Evolutionary conservation across 2,888 invertebrate species (phyloP), one percentile per base, ranked within the genome.

Genomic region (Carcina quercana): DNA sequence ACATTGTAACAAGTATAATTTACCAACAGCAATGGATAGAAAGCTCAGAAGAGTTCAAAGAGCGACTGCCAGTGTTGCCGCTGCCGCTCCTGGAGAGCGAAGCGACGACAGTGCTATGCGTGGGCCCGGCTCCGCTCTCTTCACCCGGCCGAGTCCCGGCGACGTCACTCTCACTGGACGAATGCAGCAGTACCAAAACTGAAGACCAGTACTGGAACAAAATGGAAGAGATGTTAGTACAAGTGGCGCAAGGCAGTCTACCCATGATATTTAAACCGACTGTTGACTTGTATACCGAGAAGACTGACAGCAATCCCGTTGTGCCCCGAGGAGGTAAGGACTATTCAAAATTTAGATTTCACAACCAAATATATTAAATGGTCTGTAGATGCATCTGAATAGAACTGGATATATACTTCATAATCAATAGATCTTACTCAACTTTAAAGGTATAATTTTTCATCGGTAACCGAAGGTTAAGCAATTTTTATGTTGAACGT

Each of bases 221-320:
- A 57, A 82, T 95, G 17, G 95, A 95, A 63, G 92, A 94, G 71
- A 89, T 91, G 75, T 63, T 94, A 13, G 80, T 93, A 4, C 88
- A 90, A 38, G 90, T 89, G 38, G 89, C 88, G 2, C 88, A 88
- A 35, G 90, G 90, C 28, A 80, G 87, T 2, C 80, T 89, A 13
- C 89, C 91, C 3, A 88, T 92, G 82, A 87, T 92, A 42, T 94
- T 94, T 65, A 92, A 91, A 56, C 94, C 95, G 1, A 88, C 91
- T 1, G 78, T 91, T 15, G 91, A 91, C 42, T 78, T 95, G 31
- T 92, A 92, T 59, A 91, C 89, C 1, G 86, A 86, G 42, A 83
- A 83, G 34, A 89, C 89, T 34, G 89, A 91, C 40, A 89, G 78
- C 28, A 88, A 87, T 53, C 92, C 95, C 2, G 74, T 90, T 13